Evolutionary conservation across 2,888 invertebrate species (phyloP), one percentile per base, ranked within the genome.

Genomic region (Stictocephala bisonia): DNA sequence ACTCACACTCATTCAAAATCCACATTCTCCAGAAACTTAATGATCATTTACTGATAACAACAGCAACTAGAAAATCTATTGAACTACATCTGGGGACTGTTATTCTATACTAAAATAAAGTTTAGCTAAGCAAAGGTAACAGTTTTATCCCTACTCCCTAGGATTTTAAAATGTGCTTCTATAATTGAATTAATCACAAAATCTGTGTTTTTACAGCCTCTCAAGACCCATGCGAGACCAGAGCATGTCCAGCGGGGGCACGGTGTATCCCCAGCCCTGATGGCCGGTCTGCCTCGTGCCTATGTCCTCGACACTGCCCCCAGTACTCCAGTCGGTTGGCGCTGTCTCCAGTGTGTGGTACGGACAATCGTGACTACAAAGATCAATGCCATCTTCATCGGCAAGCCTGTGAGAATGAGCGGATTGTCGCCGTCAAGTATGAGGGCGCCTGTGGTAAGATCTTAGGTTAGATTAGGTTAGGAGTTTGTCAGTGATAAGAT

Each of bases 381-480:
- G 94, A 93, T 82, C 91, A 92, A 79, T 97, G 96, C 86, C 92
- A 94, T 82, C 87, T 96, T 85, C 89, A 92, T 80, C 87, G 90
- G 77, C 89, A 91, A 64, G 92, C 95, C 13, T 97, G 96, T 85
- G 87, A 89, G 73, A 86, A 88, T 71, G 89, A 89, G 78, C 87
- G 88, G 76, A 92, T 93, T 83, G 90, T 96, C 80, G 91, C 91
- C 66, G 90, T 94, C 80, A 92, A 93, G 80, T 94, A 93, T 81
- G 88, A 88, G 78, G 96, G 96, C 74, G 92, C 93, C 85, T 96
- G 96, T 85, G 95, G 96, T 96, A 84, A 89, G 91, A n/a, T n/a
- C n/a, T n/a, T n/a, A n/a, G n/a, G n/a, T n/a, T n/a, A n/a, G n/a
- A n/a, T n/a, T n/a, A n/a, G n/a, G n/a, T n/a, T n/a, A n/a, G n/a